A percentile compares a stretch with the other conserved stretches of the same genome.
phyloP scores from a whole-genome alignment of 2,888 invertebrate species.

The Stictocephala bisonia region DNA sequence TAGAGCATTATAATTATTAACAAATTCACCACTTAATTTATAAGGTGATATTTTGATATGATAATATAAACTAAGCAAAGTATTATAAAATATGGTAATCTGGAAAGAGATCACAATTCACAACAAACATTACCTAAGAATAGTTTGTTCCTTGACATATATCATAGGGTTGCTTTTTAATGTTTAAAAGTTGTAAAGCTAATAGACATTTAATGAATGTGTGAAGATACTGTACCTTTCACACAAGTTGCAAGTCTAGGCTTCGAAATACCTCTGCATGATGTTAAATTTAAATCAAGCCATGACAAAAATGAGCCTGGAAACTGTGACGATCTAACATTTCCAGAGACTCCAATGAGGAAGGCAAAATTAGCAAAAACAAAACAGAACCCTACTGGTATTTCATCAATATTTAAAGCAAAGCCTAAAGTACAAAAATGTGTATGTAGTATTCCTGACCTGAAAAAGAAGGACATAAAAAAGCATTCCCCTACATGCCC shows the following conservation, averaged over 20 bases:
- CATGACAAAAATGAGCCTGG: conserved; percentile 31
- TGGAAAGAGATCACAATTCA: no score
- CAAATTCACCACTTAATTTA: no score
- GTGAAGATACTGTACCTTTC: conserved; percentile 25
- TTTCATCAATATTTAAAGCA: conserved; percentile 12
- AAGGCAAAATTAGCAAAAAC: neutral
- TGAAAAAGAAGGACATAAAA: conserved; percentile 35
- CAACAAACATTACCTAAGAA: no score
- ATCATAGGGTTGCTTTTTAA: no score
- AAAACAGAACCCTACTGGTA: neutral
- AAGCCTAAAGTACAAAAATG: conserved; percentile 21
- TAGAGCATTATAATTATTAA: no score
- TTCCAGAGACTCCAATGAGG: conserved; percentile 8
- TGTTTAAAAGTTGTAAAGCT: no score
- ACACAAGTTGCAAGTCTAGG: neutral
- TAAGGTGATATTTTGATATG: no score
- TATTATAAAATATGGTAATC: no score
- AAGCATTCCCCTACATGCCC: conserved; percentile 34
- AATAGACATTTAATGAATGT: no score
- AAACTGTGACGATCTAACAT: conserved; percentile 8
- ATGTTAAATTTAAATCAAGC: conserved; percentile 11
- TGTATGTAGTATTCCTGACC: neutral
- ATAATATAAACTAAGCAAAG: no score
- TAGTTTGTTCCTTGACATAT: no score
- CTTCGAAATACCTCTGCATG: no score